Conservation (phyloP, 2,113 vertebrate genomes). For the Illadopsis cleaveri region DNA sequence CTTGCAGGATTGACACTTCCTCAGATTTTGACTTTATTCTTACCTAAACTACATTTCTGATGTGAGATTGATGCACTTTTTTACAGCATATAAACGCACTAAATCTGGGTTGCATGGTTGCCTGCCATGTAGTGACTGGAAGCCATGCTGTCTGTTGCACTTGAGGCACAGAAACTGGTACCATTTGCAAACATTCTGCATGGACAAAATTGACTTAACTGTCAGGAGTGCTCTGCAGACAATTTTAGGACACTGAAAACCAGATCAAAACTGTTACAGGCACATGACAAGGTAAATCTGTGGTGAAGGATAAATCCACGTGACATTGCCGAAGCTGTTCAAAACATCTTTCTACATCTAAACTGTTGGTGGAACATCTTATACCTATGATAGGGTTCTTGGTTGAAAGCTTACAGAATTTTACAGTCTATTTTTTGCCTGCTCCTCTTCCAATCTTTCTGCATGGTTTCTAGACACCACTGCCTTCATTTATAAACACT, state of each 20-base stretch:
- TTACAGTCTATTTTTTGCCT: background rate
- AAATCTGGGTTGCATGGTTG: background rate
- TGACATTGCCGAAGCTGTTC: background rate
- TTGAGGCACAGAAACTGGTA: background rate
- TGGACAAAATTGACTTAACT: background rate
- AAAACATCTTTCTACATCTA: background rate
- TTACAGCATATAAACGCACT: background rate
- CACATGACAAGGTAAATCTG: background rate
- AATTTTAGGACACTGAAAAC: background rate
- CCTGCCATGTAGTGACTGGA: background rate
- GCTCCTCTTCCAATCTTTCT: background rate
- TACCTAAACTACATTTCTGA: background rate
- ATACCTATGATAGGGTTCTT: fast-evolving
- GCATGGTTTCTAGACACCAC: background rate
- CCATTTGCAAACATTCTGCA: background rate
- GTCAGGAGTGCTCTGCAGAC: background rate
- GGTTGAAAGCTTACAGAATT: background rate
- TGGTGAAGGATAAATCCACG: background rate
- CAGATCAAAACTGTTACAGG: background rate
- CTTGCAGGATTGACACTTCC: background rate
- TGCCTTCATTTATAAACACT: background rate
- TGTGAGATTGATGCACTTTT: background rate
- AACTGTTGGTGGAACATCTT: background rate
- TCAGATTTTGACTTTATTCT: background rate
- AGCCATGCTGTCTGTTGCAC: background rate